Base-by-base conservation (phyloP, 2,888 invertebrate species). In the Furcula furcula region DNA sequence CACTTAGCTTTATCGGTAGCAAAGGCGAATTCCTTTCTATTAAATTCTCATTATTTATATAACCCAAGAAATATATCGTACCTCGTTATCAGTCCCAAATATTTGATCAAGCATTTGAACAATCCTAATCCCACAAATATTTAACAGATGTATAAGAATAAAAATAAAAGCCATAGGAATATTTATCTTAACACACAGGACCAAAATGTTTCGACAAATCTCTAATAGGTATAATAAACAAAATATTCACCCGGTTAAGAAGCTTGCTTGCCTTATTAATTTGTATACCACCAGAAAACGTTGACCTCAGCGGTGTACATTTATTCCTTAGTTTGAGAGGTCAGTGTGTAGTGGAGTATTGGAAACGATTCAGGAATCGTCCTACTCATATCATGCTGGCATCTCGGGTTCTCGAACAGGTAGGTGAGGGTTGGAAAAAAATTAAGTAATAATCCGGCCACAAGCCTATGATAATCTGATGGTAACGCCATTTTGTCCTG, bases 401-500 rank as follows among this genome's bases (percentile, higher is more conserved):
- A 80, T 80, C 78, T 81, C 50, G 72, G 71, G 64, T 45, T 55
- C 57, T 60, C 40, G 77, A 74, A 82, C 87, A 86, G 87, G 87
- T 87, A 87, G 83, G 79, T 65, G 69, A 71, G 61, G 67, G 56
- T 50, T 36, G 36, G 47, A 62, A 85, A 87, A 84, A 88, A 87
- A 81, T 79, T 65, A 84, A 85, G 87, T 78, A 83, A 87, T 87
- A 87, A 86, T 87, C 85, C 80, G 56, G 78, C 85, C 84, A 76
- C 86, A 86, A 76, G 74, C 48, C 76, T 76, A 72, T 78, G 82
- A 79, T 88, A 88, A 88, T 87, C 87, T 86, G 87, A 87, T 85
- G 75, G 87, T 84, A 84, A 87, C 87, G 86, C 87, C 76, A 85
- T 86, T 87, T 86, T 88, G 87, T 86, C 77, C 79, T 86, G 88